Conservation (phyloP, 2,113 vertebrate genomes). For the Lutjanus erythropterus region DNA sequence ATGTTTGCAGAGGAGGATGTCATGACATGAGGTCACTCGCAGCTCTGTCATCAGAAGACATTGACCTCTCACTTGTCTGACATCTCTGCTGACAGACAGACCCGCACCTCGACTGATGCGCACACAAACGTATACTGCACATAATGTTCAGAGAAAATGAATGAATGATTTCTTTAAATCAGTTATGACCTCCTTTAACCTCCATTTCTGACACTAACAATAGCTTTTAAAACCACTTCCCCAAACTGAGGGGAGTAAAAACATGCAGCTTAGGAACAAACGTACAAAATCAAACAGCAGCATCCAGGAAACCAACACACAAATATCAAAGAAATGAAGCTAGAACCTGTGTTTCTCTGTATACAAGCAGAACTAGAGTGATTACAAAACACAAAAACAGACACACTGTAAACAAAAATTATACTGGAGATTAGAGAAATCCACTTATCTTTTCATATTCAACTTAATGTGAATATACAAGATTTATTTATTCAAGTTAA, state of each 20-base stretch:
- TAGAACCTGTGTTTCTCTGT: neutral
- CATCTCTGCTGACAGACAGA: no score
- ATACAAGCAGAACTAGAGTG: neutral
- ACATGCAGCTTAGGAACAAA: neutral
- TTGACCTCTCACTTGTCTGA: neutral
- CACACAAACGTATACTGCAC: neutral
- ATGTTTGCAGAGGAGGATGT: neutral
- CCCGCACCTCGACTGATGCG: neutral
- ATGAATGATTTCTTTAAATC: no score
- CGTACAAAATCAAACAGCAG: rapidly evolving
- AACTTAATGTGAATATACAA: no score
- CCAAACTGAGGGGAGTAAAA: neutral
- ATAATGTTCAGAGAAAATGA: neutral
- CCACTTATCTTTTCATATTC: no score
- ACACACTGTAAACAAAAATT: no score
- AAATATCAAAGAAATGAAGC: neutral
- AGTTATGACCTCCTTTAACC: neutral
- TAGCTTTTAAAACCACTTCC: constrained; percentile 24
- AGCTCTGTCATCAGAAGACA: neutral
- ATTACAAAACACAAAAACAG: no score
- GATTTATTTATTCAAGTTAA: no score
- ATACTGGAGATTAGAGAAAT: no score
- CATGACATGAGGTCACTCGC: neutral
- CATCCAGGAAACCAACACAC: neutral
- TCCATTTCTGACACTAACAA: neutral